Conservation (phyloP, 2,888 invertebrate species). For the Agonum fuliginosum region DNA sequence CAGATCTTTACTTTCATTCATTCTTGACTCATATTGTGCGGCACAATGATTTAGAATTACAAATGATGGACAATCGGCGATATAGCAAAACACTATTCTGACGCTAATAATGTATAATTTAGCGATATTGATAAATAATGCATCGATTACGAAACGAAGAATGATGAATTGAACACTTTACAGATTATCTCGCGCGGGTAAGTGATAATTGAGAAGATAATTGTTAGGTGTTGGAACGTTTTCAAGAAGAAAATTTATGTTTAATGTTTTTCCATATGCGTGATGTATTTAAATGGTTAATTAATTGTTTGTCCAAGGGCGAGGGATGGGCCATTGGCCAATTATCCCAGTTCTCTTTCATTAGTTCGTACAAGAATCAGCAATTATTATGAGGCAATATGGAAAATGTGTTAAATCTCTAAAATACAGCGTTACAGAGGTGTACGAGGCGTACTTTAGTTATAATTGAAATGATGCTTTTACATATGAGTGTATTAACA, state of each 20-base stretch:
- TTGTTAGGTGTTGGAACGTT: neutral
- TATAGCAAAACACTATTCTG: neutral
- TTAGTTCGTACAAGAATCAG: no score
- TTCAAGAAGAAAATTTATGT: neutral
- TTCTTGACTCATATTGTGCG: neutral
- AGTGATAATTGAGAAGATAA: neutral
- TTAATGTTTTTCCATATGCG: neutral
- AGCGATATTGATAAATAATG: constrained; percentile 25
- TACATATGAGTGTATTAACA: no score
- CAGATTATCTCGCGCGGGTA: neutral
- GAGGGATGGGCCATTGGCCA: constrained; percentile 13
- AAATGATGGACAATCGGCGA: neutral
- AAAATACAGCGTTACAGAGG: no score
- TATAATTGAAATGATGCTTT: no score
- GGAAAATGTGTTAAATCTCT: no score
- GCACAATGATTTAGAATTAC: neutral
- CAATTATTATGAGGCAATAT: no score
- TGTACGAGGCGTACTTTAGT: no score
- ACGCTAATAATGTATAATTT: constrained; percentile 33
- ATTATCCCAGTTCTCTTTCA: constrained; percentile 27
- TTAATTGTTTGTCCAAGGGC: constrained; percentile 27
- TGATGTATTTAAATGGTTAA: constrained; percentile 2
- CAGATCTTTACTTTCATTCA: constrained; percentile 11
- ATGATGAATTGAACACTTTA: neutral
- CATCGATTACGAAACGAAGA: constrained; percentile 10